Conservation (phyloP, 2,888 invertebrate genomes). For the Podabrus alpinus region DNA sequence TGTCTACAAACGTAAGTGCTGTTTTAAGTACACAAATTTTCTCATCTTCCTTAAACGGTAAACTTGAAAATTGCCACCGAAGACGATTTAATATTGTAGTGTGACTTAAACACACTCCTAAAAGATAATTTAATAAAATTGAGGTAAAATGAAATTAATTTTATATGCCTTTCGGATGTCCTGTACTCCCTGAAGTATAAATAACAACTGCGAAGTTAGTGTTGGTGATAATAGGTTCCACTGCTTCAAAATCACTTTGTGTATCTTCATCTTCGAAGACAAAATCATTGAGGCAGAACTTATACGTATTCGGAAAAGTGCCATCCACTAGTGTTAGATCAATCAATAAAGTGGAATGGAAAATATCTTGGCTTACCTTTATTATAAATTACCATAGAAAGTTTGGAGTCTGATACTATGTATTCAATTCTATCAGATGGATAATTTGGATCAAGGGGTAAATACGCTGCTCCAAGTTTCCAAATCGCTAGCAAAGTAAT, state of each 20-base stretch:
- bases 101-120: conserved; percentile 81
- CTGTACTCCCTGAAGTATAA: conserved; percentile 89
- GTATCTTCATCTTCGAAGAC: conserved; percentile 46
- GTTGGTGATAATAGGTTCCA: conserved; percentile 37
- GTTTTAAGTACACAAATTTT: conserved; percentile 79
- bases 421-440: conserved; percentile 75
- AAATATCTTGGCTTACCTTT: conserved; percentile 54
- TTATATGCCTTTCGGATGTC: conserved; percentile 81
- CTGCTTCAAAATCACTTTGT: conserved; percentile 55
- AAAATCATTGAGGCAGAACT: conserved; percentile 58
- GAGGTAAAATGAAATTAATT: background rate
- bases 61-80: conserved; percentile 78
- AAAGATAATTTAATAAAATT: background rate
- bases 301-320: conserved; percentile 41
- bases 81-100: conserved; percentile 77
- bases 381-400: conserved; percentile 71
- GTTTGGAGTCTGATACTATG: conserved; percentile 75
- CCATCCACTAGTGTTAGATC: background rate
- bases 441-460: conserved; percentile 76
- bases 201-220: conserved; percentile 72
- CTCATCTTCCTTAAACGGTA: conserved; percentile 69
- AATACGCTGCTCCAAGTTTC: conserved; percentile 82
- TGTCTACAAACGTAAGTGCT: conserved; percentile 82
- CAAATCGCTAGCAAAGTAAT: conserved; percentile 71
- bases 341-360: background rate